Base-by-base conservation (phyloP, 2,113 vertebrate genomes). In the Turnix velox region DNA sequence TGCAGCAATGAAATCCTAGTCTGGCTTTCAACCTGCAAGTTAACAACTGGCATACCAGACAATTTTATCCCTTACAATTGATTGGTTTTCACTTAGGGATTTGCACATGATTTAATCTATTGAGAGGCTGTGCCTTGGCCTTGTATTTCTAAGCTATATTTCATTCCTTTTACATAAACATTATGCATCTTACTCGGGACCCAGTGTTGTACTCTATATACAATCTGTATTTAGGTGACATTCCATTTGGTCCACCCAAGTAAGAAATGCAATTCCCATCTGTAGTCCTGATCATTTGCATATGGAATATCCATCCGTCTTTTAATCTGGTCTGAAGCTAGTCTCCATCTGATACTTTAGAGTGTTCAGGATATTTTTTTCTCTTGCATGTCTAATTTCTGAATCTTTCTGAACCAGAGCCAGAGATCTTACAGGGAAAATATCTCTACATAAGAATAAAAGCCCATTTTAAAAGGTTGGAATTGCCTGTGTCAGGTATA, bases 381-480 rank as follows among this genome's bases (percentile, higher is more conserved):
- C 43, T 93, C 8, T 62, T 19, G 0, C 4, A 0, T 28, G 11
- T 61, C 57, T 85, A 35, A 43, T 78, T 96, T 78, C 57, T 86
- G 40, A 74, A 57, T 86, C 76, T 80, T 80, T 77, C 72, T 84
- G 65, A 40, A 88, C 24, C 25, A 75, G 14, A 84, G 57, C 35
- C 55, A 90, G 27, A 81, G 71, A 6, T 59, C 51, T 48, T 88
- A 66, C 24, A 74, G 40, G 40, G 28, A 92, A 93, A 65, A 19
- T 40, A 86, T 33, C 39, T 95, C 57, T 51, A 55, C 55, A 71
- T 45, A 15, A 90, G 79, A 90, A 90, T 93, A 74, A 93, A 94
- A 84, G 23, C 11, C 23, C 16, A 49, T 79, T 91, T 95, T 54
- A 69, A 89, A 94, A 59, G 10, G 40, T 9, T 90, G 31, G 27